phyloP scores from a whole-genome alignment of 2,888 invertebrate genomes.

The Drosophila quinaria region DNA sequence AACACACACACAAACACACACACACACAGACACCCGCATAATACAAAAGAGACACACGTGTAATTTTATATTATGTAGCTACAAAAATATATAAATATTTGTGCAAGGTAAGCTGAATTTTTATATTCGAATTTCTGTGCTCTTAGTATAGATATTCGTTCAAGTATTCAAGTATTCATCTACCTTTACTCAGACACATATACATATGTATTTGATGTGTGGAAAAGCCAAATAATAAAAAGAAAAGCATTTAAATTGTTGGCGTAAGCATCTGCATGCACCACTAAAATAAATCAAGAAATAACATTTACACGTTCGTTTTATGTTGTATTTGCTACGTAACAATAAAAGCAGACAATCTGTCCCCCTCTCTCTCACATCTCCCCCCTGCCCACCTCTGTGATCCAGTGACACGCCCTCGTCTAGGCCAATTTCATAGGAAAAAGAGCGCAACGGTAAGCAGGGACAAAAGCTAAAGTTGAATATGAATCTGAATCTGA shows the following conservation, averaged over 20 bases:
- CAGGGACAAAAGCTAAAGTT: constrained; percentile 41
- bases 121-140: constrained; percentile 65
- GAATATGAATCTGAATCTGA: constrained; percentile 16
- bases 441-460: constrained; percentile 43
- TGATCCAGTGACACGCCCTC: constrained; percentile 11
- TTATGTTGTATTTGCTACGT: constrained; percentile 80
- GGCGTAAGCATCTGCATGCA: constrained; percentile 78
- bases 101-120: constrained; percentile 79
- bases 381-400: neutral
- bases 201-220: constrained; percentile 28
- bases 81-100: constrained; percentile 70
- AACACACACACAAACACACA: constrained; percentile 24
- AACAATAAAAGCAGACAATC: constrained; percentile 70
- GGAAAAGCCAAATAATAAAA: constrained; percentile 13
- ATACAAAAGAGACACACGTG: constrained; percentile 49
- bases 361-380: neutral
- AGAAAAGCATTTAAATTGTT: constrained; percentile 64
- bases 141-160: constrained; percentile 15
- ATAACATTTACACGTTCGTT: constrained; percentile 80
- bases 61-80: constrained; percentile 68
- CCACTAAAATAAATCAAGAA: constrained; percentile 80
- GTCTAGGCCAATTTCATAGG: constrained; percentile 62
- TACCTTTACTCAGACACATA: neutral
- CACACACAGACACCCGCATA: constrained; percentile 15
- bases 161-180: constrained; percentile 9